Conservation (phyloP, 1,140 invertebrate species). For the Apolygus lucorum region DNA sequence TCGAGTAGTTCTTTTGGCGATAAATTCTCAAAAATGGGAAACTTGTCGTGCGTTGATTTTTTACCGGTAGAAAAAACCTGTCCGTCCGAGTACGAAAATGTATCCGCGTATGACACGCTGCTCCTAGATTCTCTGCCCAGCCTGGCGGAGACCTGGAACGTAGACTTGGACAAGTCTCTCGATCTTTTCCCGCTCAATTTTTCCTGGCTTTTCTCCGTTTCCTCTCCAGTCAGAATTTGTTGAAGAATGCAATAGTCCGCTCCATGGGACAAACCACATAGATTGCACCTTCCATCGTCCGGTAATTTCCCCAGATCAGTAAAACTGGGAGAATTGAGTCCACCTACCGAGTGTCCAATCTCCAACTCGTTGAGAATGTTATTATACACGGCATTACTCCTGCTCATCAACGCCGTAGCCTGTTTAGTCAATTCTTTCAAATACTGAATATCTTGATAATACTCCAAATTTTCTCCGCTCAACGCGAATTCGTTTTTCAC, state of each 20-base stretch:
- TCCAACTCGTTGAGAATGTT: background rate
- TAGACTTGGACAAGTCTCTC: too few relatives aligned
- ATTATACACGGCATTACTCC: background rate
- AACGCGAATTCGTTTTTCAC: too few relatives aligned
- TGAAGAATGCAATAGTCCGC: background rate
- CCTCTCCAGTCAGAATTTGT: background rate
- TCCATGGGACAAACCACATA: background rate
- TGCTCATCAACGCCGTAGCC: background rate
- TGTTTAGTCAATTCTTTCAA: slow-evolving; percentile 5
- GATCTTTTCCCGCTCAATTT: too few relatives aligned
- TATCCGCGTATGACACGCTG: too few relatives aligned
- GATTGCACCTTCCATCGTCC: background rate
- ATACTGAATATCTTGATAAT: background rate
- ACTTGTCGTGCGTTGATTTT: too few relatives aligned
- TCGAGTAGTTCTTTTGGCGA: background rate
- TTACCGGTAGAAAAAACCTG: too few relatives aligned
- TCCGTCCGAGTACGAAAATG: too few relatives aligned
- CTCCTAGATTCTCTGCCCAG: too few relatives aligned
- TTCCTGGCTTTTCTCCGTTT: background rate
- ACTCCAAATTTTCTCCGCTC: slow-evolving; percentile 2
- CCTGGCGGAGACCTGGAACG: too few relatives aligned
- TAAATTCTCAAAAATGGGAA: background rate
- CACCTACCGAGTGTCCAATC: background rate
- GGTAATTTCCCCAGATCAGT: background rate
- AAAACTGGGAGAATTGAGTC: background rate